A percentile compares a stretch with the other conserved stretches of the same genome.
phyloP scores from a whole-genome alignment of 2,888 invertebrate genomes.

The Tipula unca region DNA sequence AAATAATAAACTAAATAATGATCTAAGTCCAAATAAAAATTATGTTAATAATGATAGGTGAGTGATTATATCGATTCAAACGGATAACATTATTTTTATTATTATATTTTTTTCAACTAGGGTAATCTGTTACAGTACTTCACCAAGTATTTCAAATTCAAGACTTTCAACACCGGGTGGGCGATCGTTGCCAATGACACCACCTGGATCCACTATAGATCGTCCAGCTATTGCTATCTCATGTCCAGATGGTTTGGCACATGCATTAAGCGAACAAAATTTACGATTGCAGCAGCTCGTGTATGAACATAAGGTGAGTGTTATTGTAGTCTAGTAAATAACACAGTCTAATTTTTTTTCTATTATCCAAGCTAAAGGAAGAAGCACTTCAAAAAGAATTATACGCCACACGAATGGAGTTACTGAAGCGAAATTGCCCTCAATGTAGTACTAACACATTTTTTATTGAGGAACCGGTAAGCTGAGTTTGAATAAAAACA shows the following conservation, averaged over 20 bases:
- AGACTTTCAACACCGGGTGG: slow-evolving; percentile 36
- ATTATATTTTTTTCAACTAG: not conserved
- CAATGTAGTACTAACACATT: slow-evolving; percentile 51
- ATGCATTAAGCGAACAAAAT: slow-evolving; percentile 42
- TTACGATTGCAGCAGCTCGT: slow-evolving; percentile 71
- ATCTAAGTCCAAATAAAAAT: slow-evolving; percentile 31
- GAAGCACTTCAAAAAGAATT: slow-evolving; percentile 70
- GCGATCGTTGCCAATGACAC: slow-evolving; percentile 45
- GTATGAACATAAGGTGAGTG: slow-evolving; percentile 62
- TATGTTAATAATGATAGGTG: slow-evolving; percentile 24
- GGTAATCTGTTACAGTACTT: slow-evolving; percentile 21
- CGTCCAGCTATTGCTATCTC: slow-evolving; percentile 36
- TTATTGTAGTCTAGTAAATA: slow-evolving; percentile 17
- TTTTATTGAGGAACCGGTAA: slow-evolving; percentile 41
- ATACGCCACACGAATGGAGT: slow-evolving; percentile 64
- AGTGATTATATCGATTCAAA: not conserved
- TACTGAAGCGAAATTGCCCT: slow-evolving; percentile 52
- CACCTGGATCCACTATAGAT: slow-evolving; percentile 42
- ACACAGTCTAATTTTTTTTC: not conserved
- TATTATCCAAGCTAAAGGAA: slow-evolving; percentile 55
- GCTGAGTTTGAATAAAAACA: slow-evolving; percentile 24
- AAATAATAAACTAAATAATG: slow-evolving; percentile 32
- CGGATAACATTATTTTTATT: not conserved
- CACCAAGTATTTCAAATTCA: slow-evolving; percentile 31
- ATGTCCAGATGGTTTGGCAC: slow-evolving; percentile 41